These are phyloP conservation scores for Rutilus rutilus DNA, from an alignment of 2,113 vertebrate species.

Conservation along the genomic window DNA sequence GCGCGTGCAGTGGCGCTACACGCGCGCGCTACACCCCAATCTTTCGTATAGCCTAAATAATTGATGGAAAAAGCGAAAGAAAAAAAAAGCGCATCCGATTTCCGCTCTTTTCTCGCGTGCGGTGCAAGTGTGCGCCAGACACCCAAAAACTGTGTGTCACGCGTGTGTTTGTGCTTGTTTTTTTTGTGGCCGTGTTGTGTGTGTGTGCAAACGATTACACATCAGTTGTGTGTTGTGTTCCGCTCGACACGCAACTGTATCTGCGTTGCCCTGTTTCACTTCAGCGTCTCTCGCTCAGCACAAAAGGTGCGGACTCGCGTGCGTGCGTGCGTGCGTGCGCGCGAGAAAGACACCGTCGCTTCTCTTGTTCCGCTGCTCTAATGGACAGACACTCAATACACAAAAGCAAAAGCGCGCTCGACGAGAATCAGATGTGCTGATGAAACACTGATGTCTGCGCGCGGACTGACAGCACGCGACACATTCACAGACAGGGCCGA, in stretches of 20 bases:
- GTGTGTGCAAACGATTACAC: neutral
- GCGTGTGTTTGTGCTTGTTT: constrained; percentile 23
- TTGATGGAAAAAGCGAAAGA: constrained; percentile 46
- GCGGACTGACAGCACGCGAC: neutral
- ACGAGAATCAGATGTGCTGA: constrained; percentile 4
- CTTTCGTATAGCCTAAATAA: constrained; percentile 49
- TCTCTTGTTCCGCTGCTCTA: constrained; percentile 41
- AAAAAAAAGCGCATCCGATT: constrained; percentile 22
- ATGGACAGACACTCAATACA: neutral
- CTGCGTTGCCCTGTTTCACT: constrained; percentile 49
- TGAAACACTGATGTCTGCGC: neutral
- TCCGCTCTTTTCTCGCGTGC: constrained; percentile 33
- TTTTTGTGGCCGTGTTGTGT: constrained; percentile 28
- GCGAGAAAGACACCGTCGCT: constrained; percentile 33
- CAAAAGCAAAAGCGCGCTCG: constrained; percentile 30
- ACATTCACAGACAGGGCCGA: neutral
- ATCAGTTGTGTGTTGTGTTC: neutral
- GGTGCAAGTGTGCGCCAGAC: constrained; percentile 19
- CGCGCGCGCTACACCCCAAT: constrained; percentile 37
- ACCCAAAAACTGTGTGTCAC: constrained; percentile 22
- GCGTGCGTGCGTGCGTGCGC: neutral
- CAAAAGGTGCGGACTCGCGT: constrained; percentile 67
- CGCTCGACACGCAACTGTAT: constrained; percentile 52
- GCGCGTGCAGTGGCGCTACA: neutral
- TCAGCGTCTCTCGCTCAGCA: constrained; percentile 53